Evolutionary conservation across 2,888 invertebrate genomes (phyloP).

Genomic region (Pegoplata infirma): DNA sequence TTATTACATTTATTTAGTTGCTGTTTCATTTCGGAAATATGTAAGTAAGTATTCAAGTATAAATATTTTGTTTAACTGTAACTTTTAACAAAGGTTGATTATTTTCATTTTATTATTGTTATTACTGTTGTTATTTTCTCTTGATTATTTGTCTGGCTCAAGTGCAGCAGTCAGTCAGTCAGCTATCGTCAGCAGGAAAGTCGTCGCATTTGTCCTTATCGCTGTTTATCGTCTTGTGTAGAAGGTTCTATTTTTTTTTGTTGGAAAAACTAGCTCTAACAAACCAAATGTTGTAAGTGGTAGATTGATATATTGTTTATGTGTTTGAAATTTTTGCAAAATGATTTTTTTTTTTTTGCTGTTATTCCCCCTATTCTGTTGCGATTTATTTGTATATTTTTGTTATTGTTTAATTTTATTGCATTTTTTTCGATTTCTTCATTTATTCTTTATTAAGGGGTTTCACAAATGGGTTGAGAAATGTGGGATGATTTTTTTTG

Average conservation of each 20-base stretch:
- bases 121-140: background rate
- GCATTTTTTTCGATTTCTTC: constrained; percentile 9
- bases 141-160: constrained; percentile 25
- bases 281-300: constrained; percentile 11
- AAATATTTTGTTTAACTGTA: background rate
- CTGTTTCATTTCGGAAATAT: constrained; percentile 1
- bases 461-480: too few species aligned
- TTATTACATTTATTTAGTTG: constrained; percentile 45
- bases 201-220: constrained; percentile 1
- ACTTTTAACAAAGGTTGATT: constrained; percentile 32
- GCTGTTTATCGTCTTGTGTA: background rate
- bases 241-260: too few species aligned
- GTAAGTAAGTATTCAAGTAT: background rate
- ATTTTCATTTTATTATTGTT: constrained; percentile 12
- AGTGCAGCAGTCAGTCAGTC: constrained; percentile 15
- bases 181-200: background rate
- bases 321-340: constrained; percentile 16
- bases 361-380: background rate
- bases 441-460: background rate
- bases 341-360: background rate
- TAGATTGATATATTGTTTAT: constrained; percentile 29
- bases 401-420: constrained; percentile 36
- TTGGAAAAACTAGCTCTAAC: background rate
- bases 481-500: too few species aligned
- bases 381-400: background rate